These are phyloP conservation scores for Isotomurus palustris DNA, from an alignment of 2,888 invertebrate genomes.

Conservation along the genomic window DNA sequence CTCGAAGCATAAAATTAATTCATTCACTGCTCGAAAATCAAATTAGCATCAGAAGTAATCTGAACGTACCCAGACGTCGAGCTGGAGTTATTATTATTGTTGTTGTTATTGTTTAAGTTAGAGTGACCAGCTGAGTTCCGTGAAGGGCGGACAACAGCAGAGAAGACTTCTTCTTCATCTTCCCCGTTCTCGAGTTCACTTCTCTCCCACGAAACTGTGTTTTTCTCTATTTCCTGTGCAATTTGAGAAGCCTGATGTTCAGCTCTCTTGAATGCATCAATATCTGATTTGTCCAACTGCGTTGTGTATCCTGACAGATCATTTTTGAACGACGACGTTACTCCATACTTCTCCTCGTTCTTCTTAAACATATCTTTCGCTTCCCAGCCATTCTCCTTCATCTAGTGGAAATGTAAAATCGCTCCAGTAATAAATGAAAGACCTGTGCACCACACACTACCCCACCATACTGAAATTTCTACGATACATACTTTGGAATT, in stretches of 20 bases:
- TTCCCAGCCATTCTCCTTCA: constrained; percentile 81
- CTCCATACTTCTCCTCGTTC: constrained; percentile 87
- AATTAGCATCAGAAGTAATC: too few relatives aligned
- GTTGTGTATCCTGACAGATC: constrained; percentile 81
- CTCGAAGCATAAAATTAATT: neutral
- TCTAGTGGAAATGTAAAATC: neutral
- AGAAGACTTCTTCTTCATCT: constrained; percentile 73
- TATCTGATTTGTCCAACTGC: constrained; percentile 75
- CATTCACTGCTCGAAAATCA: too few relatives aligned
- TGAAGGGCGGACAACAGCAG: constrained; percentile 70
- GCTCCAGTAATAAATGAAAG: too few relatives aligned
- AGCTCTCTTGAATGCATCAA: constrained; percentile 69
- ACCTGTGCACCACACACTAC: neutral
- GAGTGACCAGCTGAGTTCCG: constrained; percentile 36
- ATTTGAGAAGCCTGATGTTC: constrained; percentile 84
- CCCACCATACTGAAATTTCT: too few relatives aligned
- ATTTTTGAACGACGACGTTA: constrained; percentile 87
- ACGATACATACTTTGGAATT: constrained; percentile 6
- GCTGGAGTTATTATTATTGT: constrained; percentile 29
- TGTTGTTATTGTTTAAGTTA: constrained; percentile 39
- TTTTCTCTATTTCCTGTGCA: constrained; percentile 87
- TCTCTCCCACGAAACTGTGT: constrained; percentile 73
- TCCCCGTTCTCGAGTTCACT: constrained; percentile 87
- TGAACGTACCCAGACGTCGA: neutral
- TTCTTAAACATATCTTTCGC: constrained; percentile 93